A percentile compares a stretch with the other conserved stretches of the same genome.
Evolutionary conservation across 2,113 vertebrate species (phyloP).

Genomic region (Garra rufa): DNA sequence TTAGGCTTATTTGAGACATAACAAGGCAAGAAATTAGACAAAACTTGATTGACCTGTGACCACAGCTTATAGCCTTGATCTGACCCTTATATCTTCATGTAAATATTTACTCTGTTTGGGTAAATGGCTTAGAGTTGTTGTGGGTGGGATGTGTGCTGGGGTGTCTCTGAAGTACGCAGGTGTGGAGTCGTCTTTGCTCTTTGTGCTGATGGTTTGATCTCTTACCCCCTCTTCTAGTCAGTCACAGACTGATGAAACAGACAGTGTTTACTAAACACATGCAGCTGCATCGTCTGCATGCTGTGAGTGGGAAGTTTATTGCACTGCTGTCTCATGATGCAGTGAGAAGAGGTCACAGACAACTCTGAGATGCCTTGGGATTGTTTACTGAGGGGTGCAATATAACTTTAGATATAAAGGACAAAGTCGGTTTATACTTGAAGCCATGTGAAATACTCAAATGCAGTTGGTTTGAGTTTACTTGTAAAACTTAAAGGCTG

Average conservation of each 20-base stretch:
- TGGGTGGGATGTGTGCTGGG: constrained; percentile 18
- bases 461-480: neutral
- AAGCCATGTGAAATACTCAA: neutral
- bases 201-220: constrained; percentile 51
- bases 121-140: constrained; percentile 44
- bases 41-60: constrained; percentile 31
- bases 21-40: constrained; percentile 8
- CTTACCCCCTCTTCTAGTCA: constrained; percentile 47
- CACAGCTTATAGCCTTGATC: constrained; percentile 21
- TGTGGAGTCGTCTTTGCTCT: constrained; percentile 48
- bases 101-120: constrained; percentile 65
- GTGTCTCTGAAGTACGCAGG: constrained; percentile 47
- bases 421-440: neutral
- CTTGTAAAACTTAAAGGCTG: no score
- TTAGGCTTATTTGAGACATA: neutral
- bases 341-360: neutral
- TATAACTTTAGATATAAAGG: neutral
- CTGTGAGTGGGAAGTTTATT: constrained; percentile 16
- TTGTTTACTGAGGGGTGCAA: neutral
- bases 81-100: constrained; percentile 30
- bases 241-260: constrained; percentile 55
- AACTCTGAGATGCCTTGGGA: constrained; percentile 10
- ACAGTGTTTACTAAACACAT: constrained; percentile 76
- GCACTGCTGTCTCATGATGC: neutral
- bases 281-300: constrained; percentile 68